phyloP scores from a whole-genome alignment of 2,888 invertebrate species.

The Campaea margaritaria region DNA sequence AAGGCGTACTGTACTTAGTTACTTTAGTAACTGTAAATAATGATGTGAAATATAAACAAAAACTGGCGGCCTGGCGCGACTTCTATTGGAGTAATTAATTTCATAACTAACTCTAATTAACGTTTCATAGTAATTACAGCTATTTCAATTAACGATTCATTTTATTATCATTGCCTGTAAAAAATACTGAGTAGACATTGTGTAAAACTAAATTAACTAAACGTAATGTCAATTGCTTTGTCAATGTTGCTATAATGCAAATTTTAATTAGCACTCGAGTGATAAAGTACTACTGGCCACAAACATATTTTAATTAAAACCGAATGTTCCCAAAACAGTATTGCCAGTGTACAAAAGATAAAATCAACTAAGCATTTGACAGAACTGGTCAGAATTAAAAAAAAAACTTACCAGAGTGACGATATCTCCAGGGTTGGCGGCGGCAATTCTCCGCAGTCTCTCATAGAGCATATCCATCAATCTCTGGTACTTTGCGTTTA shows the following conservation, averaged over 20 bases:
- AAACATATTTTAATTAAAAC: too few relatives aligned
- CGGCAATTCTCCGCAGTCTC: constrained; percentile 88
- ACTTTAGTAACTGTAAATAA: too few relatives aligned
- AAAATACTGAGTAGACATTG: constrained; percentile 22
- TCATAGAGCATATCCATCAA: constrained; percentile 89
- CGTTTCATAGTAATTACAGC: constrained; percentile 20
- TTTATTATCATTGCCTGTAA: constrained; percentile 23
- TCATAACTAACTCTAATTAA: constrained; percentile 22
- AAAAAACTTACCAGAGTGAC: constrained; percentile 89
- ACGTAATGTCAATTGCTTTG: constrained; percentile 25
- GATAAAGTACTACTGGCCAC: too few relatives aligned
- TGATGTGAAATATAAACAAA: background rate
- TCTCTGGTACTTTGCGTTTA: constrained; percentile 92
- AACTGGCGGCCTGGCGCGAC: constrained; percentile 8
- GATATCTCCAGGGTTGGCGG: constrained; percentile 89
- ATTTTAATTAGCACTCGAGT: background rate
- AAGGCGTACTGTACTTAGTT: too few relatives aligned
- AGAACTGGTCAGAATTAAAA: constrained; percentile 18
- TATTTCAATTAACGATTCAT: constrained; percentile 23
- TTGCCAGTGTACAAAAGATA: background rate
- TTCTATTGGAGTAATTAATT: constrained; percentile 19
- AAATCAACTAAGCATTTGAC: background rate
- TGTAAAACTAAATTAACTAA: constrained; percentile 10
- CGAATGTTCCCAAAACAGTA: background rate
- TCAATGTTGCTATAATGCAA: constrained; percentile 14